Base-by-base conservation (phyloP, 2,113 vertebrate genomes). In the Marmota monax region DNA sequence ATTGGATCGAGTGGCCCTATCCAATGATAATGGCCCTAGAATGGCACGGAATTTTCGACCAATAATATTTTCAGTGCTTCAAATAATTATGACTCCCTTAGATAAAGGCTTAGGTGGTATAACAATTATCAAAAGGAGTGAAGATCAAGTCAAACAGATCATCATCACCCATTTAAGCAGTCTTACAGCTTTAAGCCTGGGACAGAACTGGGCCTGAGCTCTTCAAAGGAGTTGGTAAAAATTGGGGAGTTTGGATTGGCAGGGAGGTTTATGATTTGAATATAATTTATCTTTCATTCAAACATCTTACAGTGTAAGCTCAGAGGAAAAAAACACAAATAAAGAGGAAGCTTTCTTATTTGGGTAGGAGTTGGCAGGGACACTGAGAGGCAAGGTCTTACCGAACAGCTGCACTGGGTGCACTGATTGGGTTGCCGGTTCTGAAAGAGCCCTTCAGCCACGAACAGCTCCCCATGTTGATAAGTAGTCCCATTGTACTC, bases 351-450 rank as follows among this genome's bases (percentile, higher is more conserved):
- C 6, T 77, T 1, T 93, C 58, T 20, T 53, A 70, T 70, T 82
- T 83, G 10, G 73, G 42, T 76, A 87, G 37, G 18, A 16, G 18
- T 8, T 73, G 74, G 63, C 37, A 94, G 37, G 61, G 16, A 39
- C 22, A 69, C 13, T 56, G 56, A 87, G 27, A 94, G 37, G 9
- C 10, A 73, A 18, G 34, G 27, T 95, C 99, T 98, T 98, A 99
- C 99, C 88, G 99, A 99, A 97, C 99, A 99, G 95, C 98, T 99
- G 98, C 99, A 99, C 94, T 99, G 99, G 88, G 98, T 98, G 82
- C 99, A 99, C 39, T 99, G 99, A 97, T 99, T 99, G 92, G 98
- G 97, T 97, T 99, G 99, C 77, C 98, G 98, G 93, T 98, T 98
- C 96, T 98, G 98, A 98, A 99, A 99, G 56, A 99, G 98, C 13